Base-by-base conservation (phyloP, 2,797 vertebrate genomes). In the Phataginus tricuspis region DNA sequence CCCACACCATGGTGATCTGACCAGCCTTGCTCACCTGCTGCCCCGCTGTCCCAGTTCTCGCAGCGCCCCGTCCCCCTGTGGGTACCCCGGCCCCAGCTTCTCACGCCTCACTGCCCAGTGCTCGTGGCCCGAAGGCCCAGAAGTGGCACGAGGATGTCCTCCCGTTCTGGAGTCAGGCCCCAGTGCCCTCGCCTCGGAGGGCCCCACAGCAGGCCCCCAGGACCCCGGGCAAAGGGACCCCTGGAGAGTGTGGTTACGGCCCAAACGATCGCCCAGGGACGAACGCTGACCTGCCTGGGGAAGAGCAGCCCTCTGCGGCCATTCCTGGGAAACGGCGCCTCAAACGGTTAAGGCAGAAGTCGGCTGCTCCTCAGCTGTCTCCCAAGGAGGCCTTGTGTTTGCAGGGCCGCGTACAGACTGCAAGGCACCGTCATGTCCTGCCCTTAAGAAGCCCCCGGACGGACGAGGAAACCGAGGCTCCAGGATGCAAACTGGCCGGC, bases 271-370 rank as follows among this genome's bases (percentile, higher is more conserved):
- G 71, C 11, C 69, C 5, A 51, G 37, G 7, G 18, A 6, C 8
- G 64, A 66, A 42, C 45, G 10, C 53, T 55, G n/a, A 15, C 12
- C 9, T n/a, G 37, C 19, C 37, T 10, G 68, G 64, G 34, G 59
- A 37, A 69, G 2, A 74, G 53, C 49, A 37, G 29, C 29, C 57
- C 12, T 71, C 16, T 8, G 14, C 2, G 18, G 63, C 59, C 53
- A 69, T 64, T 55, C 25, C 42, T 86, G 89, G 85, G 95, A 97
- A 92, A 49, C 37, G 23, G n/a, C 5, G 5, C n/a, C 51, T 68
- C 5, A 1, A 82, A 92, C 96, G 45, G 74, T 91, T 93, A 75
- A 4, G 1, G 18, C 71, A 27, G 55, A 71, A 21, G 55, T 11
- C 1, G 42, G 39, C 94, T 89, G 57, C 34, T 31, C 37, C 72